These are phyloP conservation scores for Cotesia glomerata DNA, from an alignment of 1,140 invertebrate genomes.

Conservation along the genomic window DNA sequence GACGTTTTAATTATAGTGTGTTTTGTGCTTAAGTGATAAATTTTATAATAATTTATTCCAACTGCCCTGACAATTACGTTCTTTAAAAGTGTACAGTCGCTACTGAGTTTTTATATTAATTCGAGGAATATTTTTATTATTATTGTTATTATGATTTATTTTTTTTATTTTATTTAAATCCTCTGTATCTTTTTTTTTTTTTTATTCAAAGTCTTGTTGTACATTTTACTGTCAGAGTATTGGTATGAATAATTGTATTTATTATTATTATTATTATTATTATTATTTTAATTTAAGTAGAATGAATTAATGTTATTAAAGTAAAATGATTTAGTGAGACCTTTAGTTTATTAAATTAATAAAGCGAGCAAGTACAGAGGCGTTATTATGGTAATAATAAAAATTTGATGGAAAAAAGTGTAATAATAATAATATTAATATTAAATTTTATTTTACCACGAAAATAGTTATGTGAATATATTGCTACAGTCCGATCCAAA, in stretches of 20 bases:
- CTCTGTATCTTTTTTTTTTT: background rate
- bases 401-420: conserved; percentile 9
- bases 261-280: conserved; percentile 27
- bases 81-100: background rate
- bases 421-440: conserved; percentile 45
- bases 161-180: background rate
- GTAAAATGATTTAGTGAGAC: background rate
- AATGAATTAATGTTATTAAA: conserved; percentile 26
- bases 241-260: conserved; percentile 44
- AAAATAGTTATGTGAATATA: conserved; percentile 60
- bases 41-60: conserved; percentile 10
- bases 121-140: background rate
- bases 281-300: too few relatives aligned
- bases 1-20: too few relatives aligned
- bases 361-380: too few relatives aligned
- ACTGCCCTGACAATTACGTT: conserved; percentile 10
- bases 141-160: background rate
- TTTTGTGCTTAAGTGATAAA: conserved; percentile 12
- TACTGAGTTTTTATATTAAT: background rate
- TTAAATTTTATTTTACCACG: conserved; percentile 60
- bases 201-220: background rate
- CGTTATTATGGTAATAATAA: too few relatives aligned
- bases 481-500: conserved; percentile 62
- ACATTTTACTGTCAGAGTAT: background rate
- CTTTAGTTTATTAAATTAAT: background rate